phyloP scores from a whole-genome alignment of 2,888 invertebrate species.

The Phymatocera aterrima region DNA sequence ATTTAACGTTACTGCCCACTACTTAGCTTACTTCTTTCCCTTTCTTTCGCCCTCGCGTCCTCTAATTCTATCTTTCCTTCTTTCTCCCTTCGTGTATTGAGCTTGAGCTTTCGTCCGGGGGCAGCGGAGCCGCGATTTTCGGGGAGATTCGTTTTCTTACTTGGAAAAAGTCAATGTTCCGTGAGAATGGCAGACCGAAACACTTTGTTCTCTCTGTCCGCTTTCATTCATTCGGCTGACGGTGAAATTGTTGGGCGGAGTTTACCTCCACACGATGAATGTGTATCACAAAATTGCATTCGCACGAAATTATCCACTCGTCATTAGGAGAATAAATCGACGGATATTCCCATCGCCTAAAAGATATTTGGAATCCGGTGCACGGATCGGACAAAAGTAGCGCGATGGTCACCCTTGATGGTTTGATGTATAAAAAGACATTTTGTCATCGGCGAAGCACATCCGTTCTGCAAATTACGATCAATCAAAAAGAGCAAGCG shows the following conservation, averaged over 20 bases:
- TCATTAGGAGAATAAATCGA: no score
- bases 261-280: no score
- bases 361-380: no score
- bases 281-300: no score
- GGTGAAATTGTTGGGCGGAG: background rate
- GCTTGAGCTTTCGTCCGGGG: background rate
- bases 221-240: background rate
- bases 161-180: constrained; percentile 18
- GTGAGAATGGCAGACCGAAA: constrained; percentile 28
- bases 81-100: background rate
- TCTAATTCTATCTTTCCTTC: background rate
- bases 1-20: constrained; percentile 62
- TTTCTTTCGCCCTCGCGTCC: background rate
- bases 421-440: background rate
- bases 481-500: constrained; percentile 37
- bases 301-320: no score
- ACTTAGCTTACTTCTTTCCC: constrained; percentile 51
- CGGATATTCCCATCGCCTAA: no score
- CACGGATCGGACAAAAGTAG: background rate
- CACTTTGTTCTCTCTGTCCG: background rate
- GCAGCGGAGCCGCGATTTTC: background rate
- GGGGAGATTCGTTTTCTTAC: constrained; percentile 1
- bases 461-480: constrained; percentile 36
- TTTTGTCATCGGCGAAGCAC: constrained; percentile 32
- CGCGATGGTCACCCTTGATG: background rate